A percentile compares a stretch with the other conserved stretches of the same genome.
Evolutionary conservation across 2,113 vertebrate species (phyloP).

Genomic region (Octodon degus): DNA sequence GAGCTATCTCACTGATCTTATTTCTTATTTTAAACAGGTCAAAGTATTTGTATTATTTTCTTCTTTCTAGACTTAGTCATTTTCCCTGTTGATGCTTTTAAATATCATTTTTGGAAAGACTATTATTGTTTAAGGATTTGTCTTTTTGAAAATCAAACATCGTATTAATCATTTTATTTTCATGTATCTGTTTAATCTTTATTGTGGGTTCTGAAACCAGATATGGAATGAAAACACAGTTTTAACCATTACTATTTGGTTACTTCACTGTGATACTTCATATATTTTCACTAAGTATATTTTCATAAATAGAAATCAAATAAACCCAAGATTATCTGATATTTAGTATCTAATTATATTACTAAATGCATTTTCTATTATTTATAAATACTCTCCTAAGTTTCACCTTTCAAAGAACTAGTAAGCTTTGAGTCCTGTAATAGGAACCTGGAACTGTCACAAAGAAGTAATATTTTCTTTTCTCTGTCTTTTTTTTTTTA

Average conservation of each 20-base stretch:
- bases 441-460: neutral
- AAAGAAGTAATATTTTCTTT: neutral
- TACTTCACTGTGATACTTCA: neutral
- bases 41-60: neutral
- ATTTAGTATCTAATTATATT: slow-evolving; percentile 22
- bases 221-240: neutral
- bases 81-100: neutral
- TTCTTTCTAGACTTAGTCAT: neutral
- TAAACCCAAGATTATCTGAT: neutral
- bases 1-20: no score
- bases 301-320: slow-evolving; percentile 39
- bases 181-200: neutral
- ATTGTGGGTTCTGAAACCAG: neutral
- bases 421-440: neutral
- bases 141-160: neutral
- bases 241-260: neutral
- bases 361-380: neutral
- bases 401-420: neutral
- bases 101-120: neutral
- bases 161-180: neutral
- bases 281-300: neutral
- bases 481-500: no score
- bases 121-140: neutral
- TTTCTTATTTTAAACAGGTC: neutral
- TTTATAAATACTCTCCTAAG: neutral